Percentiles rank a stretch among this genome's conserved stretches.
Conservation (phyloP, 2,113 vertebrate species). For the Solenodon paradoxus region DNA sequence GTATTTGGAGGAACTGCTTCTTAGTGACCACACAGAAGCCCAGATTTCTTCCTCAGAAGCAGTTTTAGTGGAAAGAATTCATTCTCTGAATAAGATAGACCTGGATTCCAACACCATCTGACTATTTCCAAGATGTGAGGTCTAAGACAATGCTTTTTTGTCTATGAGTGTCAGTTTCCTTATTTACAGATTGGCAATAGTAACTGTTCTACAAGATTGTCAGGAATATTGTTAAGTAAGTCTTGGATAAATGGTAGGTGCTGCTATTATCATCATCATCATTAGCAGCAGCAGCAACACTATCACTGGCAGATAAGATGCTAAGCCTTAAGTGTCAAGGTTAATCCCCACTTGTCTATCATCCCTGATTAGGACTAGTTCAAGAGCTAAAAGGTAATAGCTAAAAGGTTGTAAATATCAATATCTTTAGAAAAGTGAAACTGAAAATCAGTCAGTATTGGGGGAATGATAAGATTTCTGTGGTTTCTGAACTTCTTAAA, state of each 20-base stretch:
- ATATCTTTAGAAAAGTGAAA: neutral
- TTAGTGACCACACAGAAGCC: neutral
- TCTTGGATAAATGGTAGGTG: neutral
- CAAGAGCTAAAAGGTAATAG: neutral
- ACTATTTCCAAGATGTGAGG: neutral
- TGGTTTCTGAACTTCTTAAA: neutral
- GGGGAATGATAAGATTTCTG: neutral
- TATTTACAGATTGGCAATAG: neutral
- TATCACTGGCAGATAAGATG: neutral
- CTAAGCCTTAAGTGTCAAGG: neutral
- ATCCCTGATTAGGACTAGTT: neutral
- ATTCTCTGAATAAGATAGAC: neutral
- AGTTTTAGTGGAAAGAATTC: neutral
- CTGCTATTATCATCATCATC: fast-evolving
- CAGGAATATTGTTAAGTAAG: neutral
- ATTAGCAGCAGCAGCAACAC: neutral
- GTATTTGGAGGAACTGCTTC: neutral
- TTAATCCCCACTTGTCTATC: neutral
- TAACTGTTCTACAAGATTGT: neutral
- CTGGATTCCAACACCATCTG: neutral
- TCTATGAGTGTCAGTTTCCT: neutral
- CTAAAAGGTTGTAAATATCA: neutral
- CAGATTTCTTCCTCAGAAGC: neutral
- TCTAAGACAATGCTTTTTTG: neutral
- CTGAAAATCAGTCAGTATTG: neutral